These are phyloP conservation scores for Hystrix brachyura DNA, from an alignment of 2,113 vertebrate genomes.

Conservation along the genomic window DNA sequence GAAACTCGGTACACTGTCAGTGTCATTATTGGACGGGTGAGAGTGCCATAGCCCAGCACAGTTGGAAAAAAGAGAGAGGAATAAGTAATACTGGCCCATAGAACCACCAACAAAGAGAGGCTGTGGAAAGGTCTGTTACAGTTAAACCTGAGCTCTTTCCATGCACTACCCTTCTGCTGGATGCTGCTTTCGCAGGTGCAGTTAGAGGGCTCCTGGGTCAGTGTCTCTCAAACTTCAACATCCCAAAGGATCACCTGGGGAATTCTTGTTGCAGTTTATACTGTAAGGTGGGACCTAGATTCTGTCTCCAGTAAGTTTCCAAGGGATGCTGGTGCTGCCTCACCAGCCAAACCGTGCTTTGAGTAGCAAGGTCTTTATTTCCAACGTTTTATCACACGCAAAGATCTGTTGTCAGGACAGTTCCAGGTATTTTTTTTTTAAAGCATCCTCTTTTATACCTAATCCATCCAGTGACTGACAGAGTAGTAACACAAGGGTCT, in stretches of 20 bases:
- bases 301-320: slow-evolving; percentile 13
- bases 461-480: slow-evolving; percentile 21
- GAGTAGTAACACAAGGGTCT: neutral
- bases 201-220: neutral
- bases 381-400: neutral
- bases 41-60: neutral
- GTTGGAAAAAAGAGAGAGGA: neutral
- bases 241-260: neutral
- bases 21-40: neutral
- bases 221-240: neutral
- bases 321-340: neutral
- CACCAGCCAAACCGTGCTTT: neutral
- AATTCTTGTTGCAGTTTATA: neutral
- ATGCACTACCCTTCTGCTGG: neutral
- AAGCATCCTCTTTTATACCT: neutral
- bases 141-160: neutral
- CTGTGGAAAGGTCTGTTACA: neutral
- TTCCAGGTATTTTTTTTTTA: neutral
- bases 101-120: neutral
- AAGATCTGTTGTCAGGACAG: neutral
- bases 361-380: neutral
- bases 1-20: neutral
- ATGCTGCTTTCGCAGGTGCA: neutral
- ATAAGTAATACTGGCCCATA: neutral
- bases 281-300: neutral